Base-by-base conservation (phyloP, 2,888 invertebrate genomes). In the Drosophila merina region DNA sequence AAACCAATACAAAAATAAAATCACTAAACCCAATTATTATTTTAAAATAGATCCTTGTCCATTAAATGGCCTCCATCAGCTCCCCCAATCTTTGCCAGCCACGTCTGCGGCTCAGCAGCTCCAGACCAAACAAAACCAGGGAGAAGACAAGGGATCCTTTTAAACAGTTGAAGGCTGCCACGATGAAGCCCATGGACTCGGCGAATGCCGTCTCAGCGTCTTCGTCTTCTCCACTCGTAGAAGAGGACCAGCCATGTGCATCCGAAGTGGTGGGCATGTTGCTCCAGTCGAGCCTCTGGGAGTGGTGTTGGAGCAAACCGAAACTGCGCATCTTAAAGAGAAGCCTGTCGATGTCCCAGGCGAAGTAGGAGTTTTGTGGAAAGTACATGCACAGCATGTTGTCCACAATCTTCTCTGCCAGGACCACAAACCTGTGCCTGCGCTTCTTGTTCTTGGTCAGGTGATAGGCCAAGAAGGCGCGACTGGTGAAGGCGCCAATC, bases 311-410 rank as follows among this genome's bases (percentile, higher is more conserved):
- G 3, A 48, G 42, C 7, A 85, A 38, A 7, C 86, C 84, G n/a
- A 76, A 76, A 49, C 60, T 76, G 14, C 81, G 84, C 58, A 85
- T 57, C 2, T 58, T 45, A 7, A 75, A 59, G 0, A 86, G 59
- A 40, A 68, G 9, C 1, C 5, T 5, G 25, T 68, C 68, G 28
- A 85, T 9, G 0, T 8, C 4, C 8, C 63, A 62, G 42, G 48
- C 45, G 38, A 83, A 6, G 25, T 77, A 84, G 8, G 86, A 80
- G n/a, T 63, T 63, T 0, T 31, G 7, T 0, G 86, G 78, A 9
- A 84, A 75, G 40, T 86, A 73, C 6, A 80, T 52, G 47, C 86
- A 88, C 5, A 76, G 10, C 57, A 88, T 72, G 26, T 58, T 77
- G 28, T 84, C 79, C 57, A 76, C 6, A 3, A 87, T 6, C 52